phyloP scores from a whole-genome alignment of 2,797 vertebrate genomes.

The Clarias laeviceps region DNA sequence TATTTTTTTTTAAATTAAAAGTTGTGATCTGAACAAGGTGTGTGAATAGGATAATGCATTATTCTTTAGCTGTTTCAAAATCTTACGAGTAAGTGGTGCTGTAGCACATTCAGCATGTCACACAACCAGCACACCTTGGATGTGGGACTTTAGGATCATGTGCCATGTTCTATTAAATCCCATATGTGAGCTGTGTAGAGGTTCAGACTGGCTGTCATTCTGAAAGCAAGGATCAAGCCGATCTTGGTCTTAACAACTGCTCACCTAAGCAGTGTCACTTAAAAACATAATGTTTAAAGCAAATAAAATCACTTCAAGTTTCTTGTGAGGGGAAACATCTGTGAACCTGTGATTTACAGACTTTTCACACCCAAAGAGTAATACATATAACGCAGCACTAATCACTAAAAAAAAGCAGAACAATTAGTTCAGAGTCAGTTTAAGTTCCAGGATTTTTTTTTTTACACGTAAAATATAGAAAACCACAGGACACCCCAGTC shows the following conservation, averaged over 20 bases:
- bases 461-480: background rate
- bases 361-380: background rate
- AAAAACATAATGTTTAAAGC: background rate
- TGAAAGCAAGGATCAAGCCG: background rate
- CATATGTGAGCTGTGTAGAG: slow-evolving; percentile 1
- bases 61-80: background rate
- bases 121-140: too few species aligned
- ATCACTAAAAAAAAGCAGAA: background rate
- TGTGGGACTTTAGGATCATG: background rate
- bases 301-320: background rate
- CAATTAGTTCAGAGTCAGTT: background rate
- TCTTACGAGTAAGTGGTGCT: background rate
- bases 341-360: background rate
- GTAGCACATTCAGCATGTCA: background rate
- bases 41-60: too few species aligned
- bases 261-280: background rate
- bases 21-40: background rate
- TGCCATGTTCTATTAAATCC: slow-evolving; percentile 11
- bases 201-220: background rate
- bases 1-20: background rate
- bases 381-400: background rate
- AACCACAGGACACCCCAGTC: background rate
- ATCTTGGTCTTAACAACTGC: background rate
- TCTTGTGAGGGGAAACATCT: background rate
- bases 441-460: background rate